Conservation (phyloP, 2,797 vertebrate species). For the Avahi laniger region DNA sequence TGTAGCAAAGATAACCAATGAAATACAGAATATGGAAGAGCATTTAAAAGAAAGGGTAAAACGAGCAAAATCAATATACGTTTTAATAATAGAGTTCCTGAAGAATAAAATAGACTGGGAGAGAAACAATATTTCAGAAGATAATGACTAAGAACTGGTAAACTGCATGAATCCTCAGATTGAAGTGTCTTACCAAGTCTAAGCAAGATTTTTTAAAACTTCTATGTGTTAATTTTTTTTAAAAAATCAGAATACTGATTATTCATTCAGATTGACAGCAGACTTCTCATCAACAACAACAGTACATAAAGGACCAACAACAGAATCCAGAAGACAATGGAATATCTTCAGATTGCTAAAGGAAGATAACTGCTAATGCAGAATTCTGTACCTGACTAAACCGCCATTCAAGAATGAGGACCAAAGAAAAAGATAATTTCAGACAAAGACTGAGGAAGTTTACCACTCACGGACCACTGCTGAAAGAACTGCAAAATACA, state of each 20-base stretch:
- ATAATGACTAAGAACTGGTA: background rate
- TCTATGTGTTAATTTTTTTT: background rate
- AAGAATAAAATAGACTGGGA: constrained; percentile 12
- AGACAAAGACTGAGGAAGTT: background rate
- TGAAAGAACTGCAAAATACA: background rate
- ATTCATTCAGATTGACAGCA: background rate
- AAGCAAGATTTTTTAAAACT: background rate
- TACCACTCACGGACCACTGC: background rate
- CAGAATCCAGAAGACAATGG: background rate
- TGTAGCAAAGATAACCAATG: background rate
- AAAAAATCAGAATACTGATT: constrained; percentile 4
- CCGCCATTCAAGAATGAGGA: background rate
- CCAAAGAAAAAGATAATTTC: background rate
- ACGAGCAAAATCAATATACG: background rate
- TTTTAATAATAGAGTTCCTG: background rate
- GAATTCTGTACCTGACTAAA: background rate
- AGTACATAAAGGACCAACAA: background rate
- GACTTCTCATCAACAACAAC: background rate
- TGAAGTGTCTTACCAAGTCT: background rate
- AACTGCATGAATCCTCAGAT: background rate
- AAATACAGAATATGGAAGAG: background rate
- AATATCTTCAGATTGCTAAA: background rate
- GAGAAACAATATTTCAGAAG: background rate
- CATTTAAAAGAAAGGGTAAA: background rate
- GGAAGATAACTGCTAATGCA: background rate